Percentiles rank a stretch among this genome's conserved stretches.
Evolutionary conservation across 2,113 vertebrate species (phyloP).

Genomic region (Propithecus coquereli): DNA sequence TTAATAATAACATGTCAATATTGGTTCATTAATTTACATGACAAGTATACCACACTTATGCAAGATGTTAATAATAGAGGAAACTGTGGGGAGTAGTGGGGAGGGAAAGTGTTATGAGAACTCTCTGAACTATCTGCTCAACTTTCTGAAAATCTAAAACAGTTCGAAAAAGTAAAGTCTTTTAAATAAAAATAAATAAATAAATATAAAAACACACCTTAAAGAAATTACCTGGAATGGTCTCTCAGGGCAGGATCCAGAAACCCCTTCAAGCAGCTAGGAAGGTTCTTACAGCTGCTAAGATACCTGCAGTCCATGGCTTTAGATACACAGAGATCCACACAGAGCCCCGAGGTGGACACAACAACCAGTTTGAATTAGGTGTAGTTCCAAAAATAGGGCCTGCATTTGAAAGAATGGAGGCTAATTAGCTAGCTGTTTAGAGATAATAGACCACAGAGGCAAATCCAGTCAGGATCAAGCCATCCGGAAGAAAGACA

Average conservation of each 20-base stretch:
- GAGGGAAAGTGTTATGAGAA: background rate
- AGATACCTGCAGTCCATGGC: background rate
- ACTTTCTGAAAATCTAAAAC: background rate
- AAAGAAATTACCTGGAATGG: background rate
- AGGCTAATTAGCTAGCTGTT: background rate
- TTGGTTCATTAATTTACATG: background rate
- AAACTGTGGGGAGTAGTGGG: background rate
- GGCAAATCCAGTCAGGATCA: background rate
- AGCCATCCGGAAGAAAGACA: background rate
- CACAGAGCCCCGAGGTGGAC: background rate
- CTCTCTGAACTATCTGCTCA: background rate
- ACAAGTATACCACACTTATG: background rate
- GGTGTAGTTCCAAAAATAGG: background rate
- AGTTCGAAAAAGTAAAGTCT: background rate
- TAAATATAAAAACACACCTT: background rate
- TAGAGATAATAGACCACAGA: background rate
- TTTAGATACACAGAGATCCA: background rate
- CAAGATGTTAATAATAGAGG: background rate
- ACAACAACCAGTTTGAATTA: background rate
- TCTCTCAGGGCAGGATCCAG: background rate
- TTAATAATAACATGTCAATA: background rate
- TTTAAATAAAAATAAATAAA: background rate
- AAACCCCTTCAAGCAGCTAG: background rate
- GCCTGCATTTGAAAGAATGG: background rate
- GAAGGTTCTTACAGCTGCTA: background rate